Base-by-base conservation (phyloP, 2,888 invertebrate genomes). In the Tortrix viridana region DNA sequence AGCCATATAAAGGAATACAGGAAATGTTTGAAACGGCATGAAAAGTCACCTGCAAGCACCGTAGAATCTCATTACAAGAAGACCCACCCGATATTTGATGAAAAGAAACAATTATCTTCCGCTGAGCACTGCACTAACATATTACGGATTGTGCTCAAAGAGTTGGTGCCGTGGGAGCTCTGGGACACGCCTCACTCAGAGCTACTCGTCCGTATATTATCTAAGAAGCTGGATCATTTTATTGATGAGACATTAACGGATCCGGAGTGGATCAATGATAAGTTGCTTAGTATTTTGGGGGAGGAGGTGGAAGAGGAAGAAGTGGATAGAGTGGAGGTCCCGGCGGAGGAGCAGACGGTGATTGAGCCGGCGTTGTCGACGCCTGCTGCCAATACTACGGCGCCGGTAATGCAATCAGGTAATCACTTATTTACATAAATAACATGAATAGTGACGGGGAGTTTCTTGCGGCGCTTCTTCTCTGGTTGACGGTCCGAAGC, bases 181-280 rank as follows among this genome's bases (percentile, higher is more conserved):
- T 94, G 94, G 89, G 95, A 94, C 68, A 95, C 95, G 0, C 91
- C 95, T 12, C 94, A 95, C 50, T 94, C 94, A 0, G 94, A 94
- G 77, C 79, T 94, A 32, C 79, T 95, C 3, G 88, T 94, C 4
- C 91, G 95, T 43, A 93, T 95, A 66, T 71, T 95, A 53, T 91
- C 95, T 0, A 94, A 93, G 73, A 93, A 91, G 71, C 80, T 95
- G 1, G 89, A 94, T 56, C 78, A 77, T 18, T 93, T 92, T 64
- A 84, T 93, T 61, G 80, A 93, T 38, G 85, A 75, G 23, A 89
- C 93, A 14, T 66, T 93, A 49, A 85, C 93, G 3, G 84, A 93
- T 58, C 94, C 94, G 0, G 77, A 82, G 1, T 93, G 93, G 89
- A 70, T 94, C 3, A 92, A 91, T 74, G 82, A 89, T 61, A 86